Base-by-base conservation (phyloP, 2,888 invertebrate species). In the Apodemia zela region DNA sequence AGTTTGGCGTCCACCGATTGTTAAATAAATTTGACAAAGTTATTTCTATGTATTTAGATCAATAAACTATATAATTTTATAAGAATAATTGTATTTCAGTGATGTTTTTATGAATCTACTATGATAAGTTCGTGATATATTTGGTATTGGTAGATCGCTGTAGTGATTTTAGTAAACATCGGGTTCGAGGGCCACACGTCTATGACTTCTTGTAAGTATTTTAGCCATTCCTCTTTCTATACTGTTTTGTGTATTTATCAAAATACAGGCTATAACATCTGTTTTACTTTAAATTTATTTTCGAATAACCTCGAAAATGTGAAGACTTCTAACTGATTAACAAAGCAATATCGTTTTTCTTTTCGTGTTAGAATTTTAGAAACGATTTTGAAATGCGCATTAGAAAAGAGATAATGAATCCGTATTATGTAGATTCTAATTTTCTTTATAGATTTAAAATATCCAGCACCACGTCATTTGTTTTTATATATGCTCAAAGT, bases 151-250 rank as follows among this genome's bases (percentile, higher is more conserved):
- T 75, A 73, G 73, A 78, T 79, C 80, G 78, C 79, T 78, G 79
- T 78, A 80, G 85, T 84, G 84, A 80, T 84, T 84, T 69, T 89
- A 87, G 89, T 91, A 89, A 89, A 90, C 91, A 90, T 88, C 88
- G 84, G 84, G 83, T 85, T 79, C 82, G 77, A 82, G 80, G 88
- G 82, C 71, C 87, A 88, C 90, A 90, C 91, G 91, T 91, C 91
- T 91, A 91, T 91, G 91, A 88, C 80, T 89, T 89, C 84, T 86
- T 84, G 91, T 91, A 84, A 81, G 90, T 90, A 87, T 90, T 83
- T 78, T 82, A 80, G 79, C 79, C 81, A 80, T 84, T 85, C 79
- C 71, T 78, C 72, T 73, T 76, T 75, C 69, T 71, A 73, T 73
- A 67, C 72, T 76, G 73, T 79, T 64, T 79, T 79, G 72, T 67